Conservation (phyloP, 23 tunicate genomes). For the Pegea sp. region DNA sequence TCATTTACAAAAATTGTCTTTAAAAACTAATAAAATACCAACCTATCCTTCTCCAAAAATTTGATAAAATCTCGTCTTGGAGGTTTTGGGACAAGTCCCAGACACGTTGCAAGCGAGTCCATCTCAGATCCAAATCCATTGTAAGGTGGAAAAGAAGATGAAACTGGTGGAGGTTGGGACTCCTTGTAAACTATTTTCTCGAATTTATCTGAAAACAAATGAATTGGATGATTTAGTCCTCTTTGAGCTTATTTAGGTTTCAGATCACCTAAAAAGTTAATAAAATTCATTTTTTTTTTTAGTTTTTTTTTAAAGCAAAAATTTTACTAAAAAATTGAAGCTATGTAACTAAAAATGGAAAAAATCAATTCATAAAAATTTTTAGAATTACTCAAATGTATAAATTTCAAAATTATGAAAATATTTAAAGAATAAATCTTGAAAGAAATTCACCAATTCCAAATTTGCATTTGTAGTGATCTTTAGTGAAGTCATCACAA, state of each 20-base stretch:
- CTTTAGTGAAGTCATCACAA: constrained; percentile 91
- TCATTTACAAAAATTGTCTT: neutral
- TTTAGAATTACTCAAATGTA: too few relatives aligned
- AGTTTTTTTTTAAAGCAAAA: too few relatives aligned
- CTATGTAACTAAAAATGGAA: too few relatives aligned
- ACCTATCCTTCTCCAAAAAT: constrained; percentile 98
- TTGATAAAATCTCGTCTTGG: constrained; percentile 96
- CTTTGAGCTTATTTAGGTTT: too few relatives aligned
- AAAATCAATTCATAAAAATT: too few relatives aligned
- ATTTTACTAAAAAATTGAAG: too few relatives aligned
- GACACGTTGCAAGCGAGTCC: constrained; percentile 83
- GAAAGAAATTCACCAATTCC: constrained; percentile 39
- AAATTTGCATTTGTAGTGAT: constrained; percentile 78
- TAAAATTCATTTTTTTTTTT: too few relatives aligned
- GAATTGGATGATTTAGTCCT: too few relatives aligned
- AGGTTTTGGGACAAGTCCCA: constrained; percentile 90
- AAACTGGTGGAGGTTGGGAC: too few relatives aligned
- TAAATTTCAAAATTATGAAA: too few relatives aligned
- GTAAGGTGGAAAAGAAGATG: constrained; percentile 94
- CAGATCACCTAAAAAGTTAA: too few relatives aligned
- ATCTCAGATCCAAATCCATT: constrained; percentile 96
- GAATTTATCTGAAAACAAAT: constrained; percentile 45
- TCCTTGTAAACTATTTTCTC: constrained; percentile 52
- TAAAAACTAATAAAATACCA: neutral
- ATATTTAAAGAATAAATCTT: too few relatives aligned